These are phyloP conservation scores for Acanthosoma haemorrhoidale DNA, from an alignment of 2,888 invertebrate genomes.

Conservation along the genomic window DNA sequence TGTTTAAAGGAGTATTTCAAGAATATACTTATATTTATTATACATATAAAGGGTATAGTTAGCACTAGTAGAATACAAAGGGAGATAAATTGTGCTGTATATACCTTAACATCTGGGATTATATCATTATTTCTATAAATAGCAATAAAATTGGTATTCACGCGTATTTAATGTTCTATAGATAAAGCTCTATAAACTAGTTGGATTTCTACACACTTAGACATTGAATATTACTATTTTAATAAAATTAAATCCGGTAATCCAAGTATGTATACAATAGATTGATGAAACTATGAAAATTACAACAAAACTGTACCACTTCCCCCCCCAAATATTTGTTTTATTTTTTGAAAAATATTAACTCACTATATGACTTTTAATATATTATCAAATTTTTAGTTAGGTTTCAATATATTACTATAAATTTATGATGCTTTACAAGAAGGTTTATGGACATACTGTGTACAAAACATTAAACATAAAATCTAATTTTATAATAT, in stretches of 20 bases:
- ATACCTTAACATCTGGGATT: constrained; percentile 17
- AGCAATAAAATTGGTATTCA: not conserved
- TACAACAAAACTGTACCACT: not conserved
- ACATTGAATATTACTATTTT: not conserved
- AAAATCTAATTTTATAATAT: constrained; percentile 22
- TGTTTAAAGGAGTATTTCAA: constrained; percentile 17
- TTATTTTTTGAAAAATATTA: not conserved
- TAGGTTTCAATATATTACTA: not conserved
- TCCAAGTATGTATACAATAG: not conserved
- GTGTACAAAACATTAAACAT: constrained; percentile 27
- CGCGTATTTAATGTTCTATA: not conserved
- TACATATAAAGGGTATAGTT: constrained; percentile 16
- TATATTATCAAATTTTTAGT: not conserved
- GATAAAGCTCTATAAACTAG: constrained; percentile 14
- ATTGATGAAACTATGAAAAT: not conserved
- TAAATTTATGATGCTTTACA: not conserved
- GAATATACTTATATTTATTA: constrained; percentile 7
- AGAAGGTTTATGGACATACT: constrained; percentile 22
- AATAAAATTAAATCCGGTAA: not conserved
- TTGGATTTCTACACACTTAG: constrained; percentile 3
- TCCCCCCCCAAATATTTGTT: not conserved
- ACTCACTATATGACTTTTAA: not conserved
- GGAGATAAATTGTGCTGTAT: constrained; percentile 34
- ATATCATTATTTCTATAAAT: constrained; percentile 7
- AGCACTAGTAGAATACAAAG: constrained; percentile 25